These are phyloP conservation scores for Frankliniella intonsa DNA, from an alignment of 2,888 invertebrate species.

Conservation along the genomic window DNA sequence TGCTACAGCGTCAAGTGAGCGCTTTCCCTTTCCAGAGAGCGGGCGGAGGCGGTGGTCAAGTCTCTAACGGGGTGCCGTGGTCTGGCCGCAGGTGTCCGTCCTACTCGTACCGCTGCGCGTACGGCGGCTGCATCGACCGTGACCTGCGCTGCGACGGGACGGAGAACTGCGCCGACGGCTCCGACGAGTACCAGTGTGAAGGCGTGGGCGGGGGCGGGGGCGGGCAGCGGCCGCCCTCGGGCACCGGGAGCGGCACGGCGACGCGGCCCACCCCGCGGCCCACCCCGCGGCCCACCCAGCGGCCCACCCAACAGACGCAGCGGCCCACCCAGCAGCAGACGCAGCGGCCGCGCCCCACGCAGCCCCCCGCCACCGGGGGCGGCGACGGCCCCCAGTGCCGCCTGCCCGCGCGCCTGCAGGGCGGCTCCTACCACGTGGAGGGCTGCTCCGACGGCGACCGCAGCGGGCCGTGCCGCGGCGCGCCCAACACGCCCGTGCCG, in stretches of 20 bases:
- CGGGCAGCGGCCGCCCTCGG: too few species aligned
- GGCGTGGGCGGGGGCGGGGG: too few species aligned
- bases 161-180: conserved; percentile 50
- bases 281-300: not conserved
- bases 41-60: too few species aligned
- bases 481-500: conserved; percentile 40
- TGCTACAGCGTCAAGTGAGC: conserved; percentile 37
- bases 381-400: not conserved
- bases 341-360: not conserved
- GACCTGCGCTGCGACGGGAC: conserved; percentile 52
- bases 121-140: conserved; percentile 59
- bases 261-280: not conserved
- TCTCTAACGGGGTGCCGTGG: too few species aligned
- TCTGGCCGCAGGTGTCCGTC: conserved; percentile 48
- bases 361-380: not conserved
- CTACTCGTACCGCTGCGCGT: conserved; percentile 56
- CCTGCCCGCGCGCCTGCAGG: conserved; percentile 44
- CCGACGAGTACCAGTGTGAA: conserved; percentile 46
- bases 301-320: not conserved
- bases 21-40: not conserved
- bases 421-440: conserved; percentile 50
- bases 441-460: conserved; percentile 49
- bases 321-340: not conserved
- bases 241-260: not conserved
- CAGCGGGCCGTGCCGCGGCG: conserved; percentile 37